phyloP scores from a whole-genome alignment of 2,888 invertebrate genomes.

The Spialia ferax region DNA sequence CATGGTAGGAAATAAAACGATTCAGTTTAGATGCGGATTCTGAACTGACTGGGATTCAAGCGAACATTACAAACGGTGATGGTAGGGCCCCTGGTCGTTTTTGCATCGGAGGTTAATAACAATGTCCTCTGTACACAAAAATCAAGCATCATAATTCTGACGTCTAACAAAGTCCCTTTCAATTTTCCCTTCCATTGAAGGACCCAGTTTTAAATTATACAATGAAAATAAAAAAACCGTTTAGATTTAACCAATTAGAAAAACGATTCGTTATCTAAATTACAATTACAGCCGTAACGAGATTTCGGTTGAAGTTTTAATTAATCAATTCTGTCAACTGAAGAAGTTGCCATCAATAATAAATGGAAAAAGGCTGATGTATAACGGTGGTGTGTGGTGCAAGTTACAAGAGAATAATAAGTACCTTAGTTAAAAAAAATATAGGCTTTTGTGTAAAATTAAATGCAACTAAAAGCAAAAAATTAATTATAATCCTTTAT shows the following conservation, averaged over 20 bases:
- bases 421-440: too few species aligned
- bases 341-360: conserved; percentile 49
- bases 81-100: too few species aligned
- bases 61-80: too few species aligned
- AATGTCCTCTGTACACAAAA: too few species aligned
- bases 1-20: too few species aligned
- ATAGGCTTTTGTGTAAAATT: too few species aligned
- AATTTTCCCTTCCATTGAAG: conserved; percentile 17
- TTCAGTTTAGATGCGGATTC: too few species aligned
- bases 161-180: not conserved
- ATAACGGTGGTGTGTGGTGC: conserved; percentile 22
- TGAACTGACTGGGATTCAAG: too few species aligned
- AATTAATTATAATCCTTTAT: too few species aligned
- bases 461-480: too few species aligned
- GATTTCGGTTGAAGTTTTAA: conserved; percentile 44
- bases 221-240: conserved; percentile 16
- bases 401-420: not conserved
- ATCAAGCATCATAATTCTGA: conserved; percentile 1
- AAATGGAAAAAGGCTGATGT: conserved; percentile 38
- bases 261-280: conserved; percentile 39
- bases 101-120: too few species aligned
- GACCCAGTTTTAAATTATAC: not conserved
- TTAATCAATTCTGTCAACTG: conserved; percentile 48
- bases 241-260: conserved; percentile 37
- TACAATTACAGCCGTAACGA: conserved; percentile 37